Conservation (phyloP, 2,797 vertebrate species). For the Acipenser ruthenus region DNA sequence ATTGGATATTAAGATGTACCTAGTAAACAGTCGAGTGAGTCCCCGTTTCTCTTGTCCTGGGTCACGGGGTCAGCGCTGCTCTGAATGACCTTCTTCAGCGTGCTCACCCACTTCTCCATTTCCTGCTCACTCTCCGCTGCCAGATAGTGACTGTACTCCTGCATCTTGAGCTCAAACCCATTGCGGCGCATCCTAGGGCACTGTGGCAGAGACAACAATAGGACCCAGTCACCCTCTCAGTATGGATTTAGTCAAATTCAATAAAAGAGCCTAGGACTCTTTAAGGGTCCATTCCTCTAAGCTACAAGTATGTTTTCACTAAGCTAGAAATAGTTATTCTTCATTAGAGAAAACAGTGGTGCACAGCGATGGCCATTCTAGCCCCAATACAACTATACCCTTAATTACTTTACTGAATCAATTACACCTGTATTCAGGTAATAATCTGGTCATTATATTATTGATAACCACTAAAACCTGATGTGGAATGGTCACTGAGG, state of each 20-base stretch:
- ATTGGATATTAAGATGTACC: constrained; percentile 31
- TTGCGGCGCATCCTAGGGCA: constrained; percentile 88
- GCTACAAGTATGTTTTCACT: too few species aligned
- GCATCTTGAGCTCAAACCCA: constrained; percentile 90
- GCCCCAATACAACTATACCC: too few species aligned
- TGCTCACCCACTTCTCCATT: constrained; percentile 93
- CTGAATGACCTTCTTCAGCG: constrained; percentile 84
- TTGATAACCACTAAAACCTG: neutral
- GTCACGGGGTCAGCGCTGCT: constrained; percentile 66
- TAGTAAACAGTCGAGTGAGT: constrained; percentile 60
- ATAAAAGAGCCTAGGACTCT: too few species aligned
- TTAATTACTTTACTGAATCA: too few species aligned
- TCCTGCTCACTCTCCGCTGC: constrained; percentile 89
- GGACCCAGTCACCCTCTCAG: too few species aligned
- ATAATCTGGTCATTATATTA: neutral
- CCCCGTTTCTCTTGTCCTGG: constrained; percentile 77
- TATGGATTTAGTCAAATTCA: too few species aligned
- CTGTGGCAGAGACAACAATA: constrained; percentile 40
- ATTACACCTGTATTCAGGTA: too few species aligned
- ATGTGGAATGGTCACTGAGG: neutral
- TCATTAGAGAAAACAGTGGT: too few species aligned
- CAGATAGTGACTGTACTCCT: constrained; percentile 91
- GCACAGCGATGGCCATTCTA: too few species aligned
- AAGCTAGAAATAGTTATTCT: too few species aligned
- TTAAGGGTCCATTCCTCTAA: too few species aligned